phyloP scores from a whole-genome alignment of 2,797 vertebrate species.

The Zalophus californianus region DNA sequence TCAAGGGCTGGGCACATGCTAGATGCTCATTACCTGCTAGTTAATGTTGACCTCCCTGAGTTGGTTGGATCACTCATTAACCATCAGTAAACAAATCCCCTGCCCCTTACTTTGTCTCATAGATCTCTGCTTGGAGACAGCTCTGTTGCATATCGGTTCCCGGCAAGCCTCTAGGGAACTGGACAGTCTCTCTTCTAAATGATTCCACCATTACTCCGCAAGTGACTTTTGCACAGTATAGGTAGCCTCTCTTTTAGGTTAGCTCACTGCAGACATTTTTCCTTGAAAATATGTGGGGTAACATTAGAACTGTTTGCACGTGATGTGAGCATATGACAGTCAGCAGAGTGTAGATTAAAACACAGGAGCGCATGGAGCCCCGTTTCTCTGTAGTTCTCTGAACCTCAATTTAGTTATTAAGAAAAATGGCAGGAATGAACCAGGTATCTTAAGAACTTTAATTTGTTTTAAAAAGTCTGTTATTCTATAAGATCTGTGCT shows the following conservation, averaged over 20 bases:
- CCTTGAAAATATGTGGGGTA: neutral
- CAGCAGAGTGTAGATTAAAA: neutral
- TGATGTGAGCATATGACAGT: neutral
- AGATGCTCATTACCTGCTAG: neutral
- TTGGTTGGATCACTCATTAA: slow-evolving; percentile 42
- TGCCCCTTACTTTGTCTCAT: neutral
- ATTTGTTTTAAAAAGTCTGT: neutral
- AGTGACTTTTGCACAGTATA: neutral
- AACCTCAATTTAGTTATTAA: neutral
- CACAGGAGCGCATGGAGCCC: neutral
- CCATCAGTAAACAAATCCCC: neutral
- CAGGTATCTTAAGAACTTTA: neutral
- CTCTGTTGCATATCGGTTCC: neutral
- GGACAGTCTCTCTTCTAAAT: neutral
- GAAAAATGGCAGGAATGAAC: slow-evolving; percentile 1
- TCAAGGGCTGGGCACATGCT: neutral
- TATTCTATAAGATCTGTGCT: neutral
- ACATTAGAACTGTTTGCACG: neutral
- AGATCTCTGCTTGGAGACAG: neutral
- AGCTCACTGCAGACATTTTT: neutral
- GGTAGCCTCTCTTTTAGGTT: neutral
- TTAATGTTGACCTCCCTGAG: neutral
- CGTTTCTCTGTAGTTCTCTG: neutral
- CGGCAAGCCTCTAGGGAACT: neutral
- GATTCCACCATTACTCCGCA: neutral